A percentile compares a stretch with the other conserved stretches of the same genome.
phyloP scores from a whole-genome alignment of 2,113 vertebrate species.

The sheep (Ovis aries) region DNA sequence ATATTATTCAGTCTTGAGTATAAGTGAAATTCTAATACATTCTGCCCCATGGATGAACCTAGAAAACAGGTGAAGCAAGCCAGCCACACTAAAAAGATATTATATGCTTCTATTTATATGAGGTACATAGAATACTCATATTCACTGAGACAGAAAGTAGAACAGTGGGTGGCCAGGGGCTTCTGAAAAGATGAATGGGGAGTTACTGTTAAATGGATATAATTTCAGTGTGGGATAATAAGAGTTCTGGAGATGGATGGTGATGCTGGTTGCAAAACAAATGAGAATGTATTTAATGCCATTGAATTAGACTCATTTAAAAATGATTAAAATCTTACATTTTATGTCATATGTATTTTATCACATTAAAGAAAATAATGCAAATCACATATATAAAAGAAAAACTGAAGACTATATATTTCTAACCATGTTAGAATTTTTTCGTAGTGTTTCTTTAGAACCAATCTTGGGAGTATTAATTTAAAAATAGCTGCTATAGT shows the following conservation, averaged over 20 bases:
- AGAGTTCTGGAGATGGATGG: background rate
- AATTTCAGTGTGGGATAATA: background rate
- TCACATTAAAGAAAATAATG: background rate
- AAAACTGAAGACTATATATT: background rate
- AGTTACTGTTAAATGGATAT: background rate
- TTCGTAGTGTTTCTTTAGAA: background rate
- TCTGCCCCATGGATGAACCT: background rate
- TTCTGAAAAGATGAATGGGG: accelerated
- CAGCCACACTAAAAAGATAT: background rate
- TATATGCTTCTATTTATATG: background rate
- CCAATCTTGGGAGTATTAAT: background rate
- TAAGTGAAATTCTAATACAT: background rate
- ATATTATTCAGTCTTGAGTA: background rate
- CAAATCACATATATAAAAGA: background rate
- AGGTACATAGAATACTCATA: background rate
- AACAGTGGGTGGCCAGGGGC: background rate
- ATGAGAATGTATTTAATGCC: background rate
- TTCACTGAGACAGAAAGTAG: background rate
- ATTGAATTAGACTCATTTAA: background rate
- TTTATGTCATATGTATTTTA: background rate
- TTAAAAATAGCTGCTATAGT: constrained; percentile 27
- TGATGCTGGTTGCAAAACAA: background rate
- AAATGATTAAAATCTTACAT: background rate
- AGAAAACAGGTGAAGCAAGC: background rate
- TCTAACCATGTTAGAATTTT: background rate